phyloP scores from a whole-genome alignment of 2,797 vertebrate genomes.

The Scomberomorus guttatus region DNA sequence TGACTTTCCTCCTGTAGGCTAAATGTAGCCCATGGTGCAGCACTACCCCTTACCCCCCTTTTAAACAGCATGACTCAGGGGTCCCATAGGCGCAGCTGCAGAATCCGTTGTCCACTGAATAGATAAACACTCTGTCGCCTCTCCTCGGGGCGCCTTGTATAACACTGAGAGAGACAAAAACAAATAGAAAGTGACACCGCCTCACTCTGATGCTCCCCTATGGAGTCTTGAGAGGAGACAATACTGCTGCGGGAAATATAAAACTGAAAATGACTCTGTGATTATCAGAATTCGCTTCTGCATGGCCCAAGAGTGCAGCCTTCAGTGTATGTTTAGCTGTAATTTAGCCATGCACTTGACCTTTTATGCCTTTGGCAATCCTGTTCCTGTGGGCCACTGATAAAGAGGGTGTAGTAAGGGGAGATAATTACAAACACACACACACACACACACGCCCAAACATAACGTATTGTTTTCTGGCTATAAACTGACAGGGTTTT shows the following conservation, averaged over 20 bases:
- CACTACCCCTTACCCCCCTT: not conserved
- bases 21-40: conserved; percentile 13
- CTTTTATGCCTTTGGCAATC: conserved; percentile 34
- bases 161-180: conserved; percentile 47
- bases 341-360: conserved; percentile 54
- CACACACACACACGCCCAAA: not conserved
- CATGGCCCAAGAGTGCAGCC: conserved; percentile 21
- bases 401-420: conserved; percentile 59
- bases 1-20: conserved; percentile 15
- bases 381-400: conserved; percentile 57
- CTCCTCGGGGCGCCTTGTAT: conserved; percentile 52
- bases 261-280: conserved; percentile 11
- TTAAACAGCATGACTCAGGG: conserved; percentile 65
- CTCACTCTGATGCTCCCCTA: conserved; percentile 40
- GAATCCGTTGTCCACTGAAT: conserved; percentile 45
- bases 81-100: conserved; percentile 63
- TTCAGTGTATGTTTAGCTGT: conserved; percentile 17
- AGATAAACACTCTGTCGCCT: conserved; percentile 54
- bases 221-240: not conserved
- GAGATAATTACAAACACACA: conserved; percentile 55
- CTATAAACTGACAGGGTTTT: conserved; percentile 5
- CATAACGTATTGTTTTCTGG: conserved; percentile 19
- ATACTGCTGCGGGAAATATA: conserved; percentile 25
- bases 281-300: conserved; percentile 28
- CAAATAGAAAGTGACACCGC: conserved; percentile 65